phyloP scores from a whole-genome alignment of 1,140 invertebrate species.

The Andrena cerasifolii region DNA sequence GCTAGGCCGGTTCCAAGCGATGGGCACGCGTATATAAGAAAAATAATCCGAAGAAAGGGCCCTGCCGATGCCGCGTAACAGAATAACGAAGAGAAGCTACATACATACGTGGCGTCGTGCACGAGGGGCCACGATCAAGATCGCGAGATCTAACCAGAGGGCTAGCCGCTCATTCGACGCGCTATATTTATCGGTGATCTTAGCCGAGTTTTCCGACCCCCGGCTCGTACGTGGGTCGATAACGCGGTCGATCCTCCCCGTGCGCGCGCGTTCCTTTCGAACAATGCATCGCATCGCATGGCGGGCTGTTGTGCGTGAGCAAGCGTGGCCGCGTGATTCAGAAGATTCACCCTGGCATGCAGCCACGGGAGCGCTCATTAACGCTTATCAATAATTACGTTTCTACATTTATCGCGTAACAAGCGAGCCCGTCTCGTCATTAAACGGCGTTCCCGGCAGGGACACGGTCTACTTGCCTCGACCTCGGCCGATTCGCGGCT shows the following conservation, averaged over 20 bases:
- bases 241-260: conserved; percentile 47
- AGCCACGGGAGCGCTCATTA: conserved; percentile 67
- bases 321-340: conserved; percentile 64
- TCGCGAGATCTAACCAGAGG: conserved; percentile 72
- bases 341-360: conserved; percentile 53
- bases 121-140: conserved; percentile 76
- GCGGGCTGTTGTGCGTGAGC: conserved; percentile 67
- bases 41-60: conserved; percentile 21
- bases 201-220: conserved; percentile 75
- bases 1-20: conserved; percentile 48
- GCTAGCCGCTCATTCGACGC: conserved; percentile 71
- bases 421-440: conserved; percentile 71
- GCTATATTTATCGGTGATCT: conserved; percentile 77
- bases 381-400: conserved; percentile 77
- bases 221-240: conserved; percentile 39
- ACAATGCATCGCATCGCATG: conserved; percentile 42
- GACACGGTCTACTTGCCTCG: conserved; percentile 72
- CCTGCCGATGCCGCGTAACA: conserved; percentile 8
- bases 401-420: conserved; percentile 76
- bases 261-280: conserved; percentile 14
- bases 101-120: conserved; percentile 57
- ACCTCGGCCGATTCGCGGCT: conserved; percentile 32
- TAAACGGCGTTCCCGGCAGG: conserved; percentile 62
- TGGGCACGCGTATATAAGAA: conserved; percentile 18
- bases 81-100: conserved; percentile 13